Conservation (phyloP, 2,888 invertebrate species). For the Lepeophtheirus nordmannii region DNA sequence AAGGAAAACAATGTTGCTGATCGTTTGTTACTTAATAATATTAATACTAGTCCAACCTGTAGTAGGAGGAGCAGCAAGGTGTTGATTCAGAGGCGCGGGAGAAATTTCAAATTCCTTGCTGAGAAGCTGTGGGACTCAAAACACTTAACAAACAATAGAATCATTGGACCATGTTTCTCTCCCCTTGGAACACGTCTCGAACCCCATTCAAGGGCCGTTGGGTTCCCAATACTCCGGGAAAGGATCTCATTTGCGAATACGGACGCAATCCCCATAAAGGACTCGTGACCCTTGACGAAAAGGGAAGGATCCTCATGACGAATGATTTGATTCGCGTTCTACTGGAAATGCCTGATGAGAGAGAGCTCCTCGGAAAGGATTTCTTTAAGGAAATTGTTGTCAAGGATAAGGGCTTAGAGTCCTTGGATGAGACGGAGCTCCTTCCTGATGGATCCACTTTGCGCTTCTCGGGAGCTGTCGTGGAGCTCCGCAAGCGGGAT, state of each 20-base stretch:
- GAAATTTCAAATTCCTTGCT: too few relatives aligned
- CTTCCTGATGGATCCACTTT: constrained; percentile 1
- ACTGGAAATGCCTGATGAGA: background rate
- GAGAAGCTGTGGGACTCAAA: too few relatives aligned
- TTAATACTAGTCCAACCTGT: too few relatives aligned
- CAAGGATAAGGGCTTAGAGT: background rate
- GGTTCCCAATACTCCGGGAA: background rate
- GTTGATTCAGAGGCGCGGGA: too few relatives aligned
- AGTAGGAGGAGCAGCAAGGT: too few relatives aligned
- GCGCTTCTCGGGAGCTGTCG: constrained; percentile 29
- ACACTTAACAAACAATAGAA: too few relatives aligned
- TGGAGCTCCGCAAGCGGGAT: constrained; percentile 45
- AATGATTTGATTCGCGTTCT: background rate
- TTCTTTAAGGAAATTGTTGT: background rate
- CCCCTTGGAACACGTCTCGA: constrained; percentile 3
- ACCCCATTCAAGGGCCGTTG: constrained; percentile 1
- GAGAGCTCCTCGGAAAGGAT: background rate
- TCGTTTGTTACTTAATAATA: too few relatives aligned
- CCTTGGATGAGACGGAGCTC: background rate
- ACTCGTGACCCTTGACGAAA: background rate
- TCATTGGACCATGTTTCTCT: too few relatives aligned
- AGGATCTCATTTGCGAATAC: background rate
- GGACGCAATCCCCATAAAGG: background rate
- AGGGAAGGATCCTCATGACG: background rate
- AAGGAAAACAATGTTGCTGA: too few relatives aligned